Evolutionary conservation across 1,140 invertebrate genomes (phyloP).

Genomic region (Euwallacea similis): DNA sequence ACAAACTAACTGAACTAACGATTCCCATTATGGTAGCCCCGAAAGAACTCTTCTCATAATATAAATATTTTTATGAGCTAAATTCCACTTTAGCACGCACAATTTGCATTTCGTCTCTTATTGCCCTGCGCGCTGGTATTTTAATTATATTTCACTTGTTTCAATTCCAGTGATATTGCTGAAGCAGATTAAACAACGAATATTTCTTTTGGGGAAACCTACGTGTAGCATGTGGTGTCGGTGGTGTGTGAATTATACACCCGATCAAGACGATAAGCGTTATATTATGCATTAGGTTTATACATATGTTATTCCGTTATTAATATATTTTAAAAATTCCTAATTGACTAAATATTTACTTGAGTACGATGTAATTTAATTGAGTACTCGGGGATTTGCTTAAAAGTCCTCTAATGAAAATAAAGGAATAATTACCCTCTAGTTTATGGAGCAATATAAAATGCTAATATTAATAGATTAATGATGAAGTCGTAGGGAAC

Average conservation of each 20-base stretch:
- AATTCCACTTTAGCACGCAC: conserved; percentile 33
- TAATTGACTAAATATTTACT: too few relatives aligned
- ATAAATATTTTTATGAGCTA: conserved; percentile 26
- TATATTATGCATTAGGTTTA: neutral
- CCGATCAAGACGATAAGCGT: neutral
- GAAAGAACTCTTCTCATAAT: conserved; percentile 11
- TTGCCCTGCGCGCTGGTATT: conserved; percentile 19
- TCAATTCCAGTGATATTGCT: conserved; percentile 24
- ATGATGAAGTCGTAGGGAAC: conserved; percentile 17
- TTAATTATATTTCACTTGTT: conserved; percentile 27
- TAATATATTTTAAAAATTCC: too few relatives aligned
- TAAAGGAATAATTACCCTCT: too few relatives aligned
- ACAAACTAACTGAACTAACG: conserved; percentile 5
- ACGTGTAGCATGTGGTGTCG: neutral
- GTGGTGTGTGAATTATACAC: neutral
- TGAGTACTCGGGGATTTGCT: too few relatives aligned
- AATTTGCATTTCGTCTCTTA: conserved; percentile 32
- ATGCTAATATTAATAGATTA: conserved; percentile 5
- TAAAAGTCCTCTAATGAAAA: too few relatives aligned
- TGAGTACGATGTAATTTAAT: too few relatives aligned
- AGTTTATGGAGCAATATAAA: neutral
- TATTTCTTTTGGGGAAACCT: conserved; percentile 14
- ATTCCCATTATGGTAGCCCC: conserved; percentile 5
- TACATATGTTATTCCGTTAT: neutral
- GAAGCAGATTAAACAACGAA: conserved; percentile 11